Percentiles rank a stretch among this genome's conserved stretches.
Evolutionary conservation across 2,113 vertebrate species (phyloP).

Genomic region (Australoheros scitulus): DNA sequence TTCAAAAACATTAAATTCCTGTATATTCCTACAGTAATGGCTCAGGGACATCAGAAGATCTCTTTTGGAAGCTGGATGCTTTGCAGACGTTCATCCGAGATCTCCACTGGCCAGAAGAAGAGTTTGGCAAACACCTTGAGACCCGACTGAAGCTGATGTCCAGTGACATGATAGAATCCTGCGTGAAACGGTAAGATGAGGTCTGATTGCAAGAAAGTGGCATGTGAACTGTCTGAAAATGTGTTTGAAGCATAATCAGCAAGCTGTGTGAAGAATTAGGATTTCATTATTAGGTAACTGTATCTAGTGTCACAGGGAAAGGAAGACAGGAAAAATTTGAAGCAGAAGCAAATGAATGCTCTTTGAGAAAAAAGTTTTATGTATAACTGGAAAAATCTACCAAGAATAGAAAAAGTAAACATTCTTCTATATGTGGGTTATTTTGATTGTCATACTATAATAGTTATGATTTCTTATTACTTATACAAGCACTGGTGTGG

Average conservation of each 20-base stretch:
- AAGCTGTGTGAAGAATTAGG: background rate
- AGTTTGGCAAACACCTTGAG: slow-evolving; percentile 97
- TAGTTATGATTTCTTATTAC: background rate
- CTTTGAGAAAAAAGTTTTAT: background rate
- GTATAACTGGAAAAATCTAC: background rate
- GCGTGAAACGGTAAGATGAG: slow-evolving; percentile 89
- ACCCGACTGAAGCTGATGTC: slow-evolving; percentile 97
- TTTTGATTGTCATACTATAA: background rate
- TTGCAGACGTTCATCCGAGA: slow-evolving; percentile 98
- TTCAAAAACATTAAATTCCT: background rate
- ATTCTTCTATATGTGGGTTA: background rate
- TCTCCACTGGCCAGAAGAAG: slow-evolving; percentile 98
- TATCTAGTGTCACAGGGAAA: background rate
- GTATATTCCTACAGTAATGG: slow-evolving; percentile 86
- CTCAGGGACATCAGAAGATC: slow-evolving; percentile 96
- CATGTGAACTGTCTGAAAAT: background rate
- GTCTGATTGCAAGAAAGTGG: background rate
- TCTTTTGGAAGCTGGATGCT: slow-evolving; percentile 99
- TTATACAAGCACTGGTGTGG: background rate
- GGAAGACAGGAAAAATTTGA: background rate
- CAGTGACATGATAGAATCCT: slow-evolving; percentile 99
- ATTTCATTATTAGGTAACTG: background rate
- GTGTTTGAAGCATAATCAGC: background rate
- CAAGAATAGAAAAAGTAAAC: background rate
- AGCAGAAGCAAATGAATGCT: no score